Evolutionary conservation across 1,140 invertebrate genomes (phyloP), one percentile per base, ranked within the genome.

Genomic region (Papilio glaucus): DNA sequence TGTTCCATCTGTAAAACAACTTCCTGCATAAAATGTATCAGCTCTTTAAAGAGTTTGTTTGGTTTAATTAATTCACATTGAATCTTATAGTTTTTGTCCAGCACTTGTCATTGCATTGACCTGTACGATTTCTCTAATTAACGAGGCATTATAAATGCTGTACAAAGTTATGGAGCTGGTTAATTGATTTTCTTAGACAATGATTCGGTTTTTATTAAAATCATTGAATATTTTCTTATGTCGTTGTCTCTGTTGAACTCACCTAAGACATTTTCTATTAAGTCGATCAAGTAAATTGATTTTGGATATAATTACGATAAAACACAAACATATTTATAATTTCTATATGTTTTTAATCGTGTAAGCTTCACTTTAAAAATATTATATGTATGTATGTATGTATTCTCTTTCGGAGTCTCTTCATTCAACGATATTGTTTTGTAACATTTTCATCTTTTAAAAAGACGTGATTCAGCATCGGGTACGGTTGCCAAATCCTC

Each of bases 111-210:
- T 86, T 33, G 29, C n/a, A n/a, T n/a, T 86, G 85, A 86, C 81
- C 82, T 61, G 77, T 74, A 63, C 70, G 75, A 74, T 86, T 85
- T 87, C 80, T 83, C 82, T 84, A 83, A 86, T 87, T 86, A 85
- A 77, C 72, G 71, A 76, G 74, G 82, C 76, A 79, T 73, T 78
- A 75, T 62, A 73, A 53, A 73, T 61, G 29, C 29, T 9, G 18
- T 12, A n/a, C n/a, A 38, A 33, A 15, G 60, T 62, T 38, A 24
- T 41, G 10, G 33, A 65, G 9, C 62, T 39, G 3, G 45, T 0
- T 57, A 26, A 57, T 57, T 24, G 49, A 53, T 53, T 26, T 9
- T 57, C 21, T 49, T 21, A 18, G 7, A 10, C 24, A 57, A 57
- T 57, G 2, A 2, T 57, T 12, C 3, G 18, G 18, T 57, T 12